These are phyloP conservation scores for Melanotaenia trifasciata DNA, from an alignment of 2,797 vertebrate genomes.

Conservation along the genomic window DNA sequence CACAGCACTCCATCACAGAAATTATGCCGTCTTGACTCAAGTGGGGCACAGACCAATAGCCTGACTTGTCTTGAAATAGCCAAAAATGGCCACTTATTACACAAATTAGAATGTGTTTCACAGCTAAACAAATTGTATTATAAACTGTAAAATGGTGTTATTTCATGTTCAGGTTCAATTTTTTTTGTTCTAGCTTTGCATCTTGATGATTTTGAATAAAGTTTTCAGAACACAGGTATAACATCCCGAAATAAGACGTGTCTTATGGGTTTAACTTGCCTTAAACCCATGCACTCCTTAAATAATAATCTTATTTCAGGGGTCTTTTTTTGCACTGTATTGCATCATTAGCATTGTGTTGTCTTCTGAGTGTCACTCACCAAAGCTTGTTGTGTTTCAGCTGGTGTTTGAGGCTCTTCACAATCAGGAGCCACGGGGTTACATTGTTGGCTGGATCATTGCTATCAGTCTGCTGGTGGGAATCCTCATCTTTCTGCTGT, in stretches of 20 bases:
- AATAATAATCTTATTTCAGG: not conserved
- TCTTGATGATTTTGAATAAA: conserved; percentile 1
- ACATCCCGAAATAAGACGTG: conserved; percentile 29
- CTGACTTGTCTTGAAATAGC: not conserved
- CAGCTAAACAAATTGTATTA: not conserved
- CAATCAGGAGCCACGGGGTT: conserved; percentile 96
- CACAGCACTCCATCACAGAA: conserved; percentile 4
- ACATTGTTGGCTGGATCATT: conserved; percentile 99
- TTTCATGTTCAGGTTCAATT: not conserved
- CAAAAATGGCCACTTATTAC: conserved; percentile 1
- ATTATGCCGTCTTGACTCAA: conserved; percentile 10
- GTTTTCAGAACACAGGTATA: conserved; percentile 5
- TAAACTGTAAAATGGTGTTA: not conserved
- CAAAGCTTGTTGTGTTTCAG: conserved; percentile 81
- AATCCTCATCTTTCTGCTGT: conserved; percentile 96
- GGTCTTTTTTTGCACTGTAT: conserved; percentile 53
- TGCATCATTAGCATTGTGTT: conserved; percentile 58
- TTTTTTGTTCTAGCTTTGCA: conserved; percentile 17
- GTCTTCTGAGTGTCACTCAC: conserved; percentile 45
- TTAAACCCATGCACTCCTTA: too few species aligned
- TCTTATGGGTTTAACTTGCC: not conserved
- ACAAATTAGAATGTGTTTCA: not conserved
- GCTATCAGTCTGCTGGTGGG: conserved; percentile 98
- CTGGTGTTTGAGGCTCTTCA: conserved; percentile 98
- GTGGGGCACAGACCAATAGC: not conserved